phyloP scores from a whole-genome alignment of 2,888 invertebrate species.

The Camponotus fellah region DNA sequence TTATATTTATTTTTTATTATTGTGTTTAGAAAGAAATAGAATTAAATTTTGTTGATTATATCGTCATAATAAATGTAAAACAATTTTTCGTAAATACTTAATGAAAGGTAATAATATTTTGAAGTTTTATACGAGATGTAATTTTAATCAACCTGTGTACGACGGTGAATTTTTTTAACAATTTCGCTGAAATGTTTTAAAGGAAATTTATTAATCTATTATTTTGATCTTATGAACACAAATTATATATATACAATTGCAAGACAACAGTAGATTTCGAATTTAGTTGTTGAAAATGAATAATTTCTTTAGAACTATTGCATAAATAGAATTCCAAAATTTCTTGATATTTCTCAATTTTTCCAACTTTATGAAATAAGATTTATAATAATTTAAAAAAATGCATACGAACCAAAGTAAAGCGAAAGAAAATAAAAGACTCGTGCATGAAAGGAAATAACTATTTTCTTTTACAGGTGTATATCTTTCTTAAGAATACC shows the following conservation, averaged over 20 bases:
- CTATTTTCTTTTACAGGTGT: constrained; percentile 38
- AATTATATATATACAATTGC: background rate
- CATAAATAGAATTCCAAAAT: constrained; percentile 1
- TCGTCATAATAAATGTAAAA: background rate
- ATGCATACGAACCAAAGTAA: background rate
- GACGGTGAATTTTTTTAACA: constrained; percentile 12
- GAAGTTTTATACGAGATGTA: background rate
- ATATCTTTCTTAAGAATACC: constrained; percentile 15
- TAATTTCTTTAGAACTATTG: background rate
- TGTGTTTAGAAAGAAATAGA: background rate
- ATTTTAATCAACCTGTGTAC: background rate
- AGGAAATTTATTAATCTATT: background rate
- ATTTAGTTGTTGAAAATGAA: constrained; percentile 3
- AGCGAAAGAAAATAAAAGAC: constrained; percentile 2
- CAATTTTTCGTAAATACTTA: constrained; percentile 10
- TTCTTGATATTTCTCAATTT: background rate
- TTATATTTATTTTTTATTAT: background rate
- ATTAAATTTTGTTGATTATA: background rate
- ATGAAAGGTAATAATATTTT: background rate
- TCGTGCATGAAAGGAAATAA: constrained; percentile 20
- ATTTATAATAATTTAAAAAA: background rate
- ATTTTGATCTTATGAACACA: background rate
- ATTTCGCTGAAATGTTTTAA: constrained; percentile 28
- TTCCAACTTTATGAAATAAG: background rate
- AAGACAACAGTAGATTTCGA: background rate